Base-by-base conservation (phyloP, 2,797 vertebrate genomes). In the Darevskia nairensis region DNA sequence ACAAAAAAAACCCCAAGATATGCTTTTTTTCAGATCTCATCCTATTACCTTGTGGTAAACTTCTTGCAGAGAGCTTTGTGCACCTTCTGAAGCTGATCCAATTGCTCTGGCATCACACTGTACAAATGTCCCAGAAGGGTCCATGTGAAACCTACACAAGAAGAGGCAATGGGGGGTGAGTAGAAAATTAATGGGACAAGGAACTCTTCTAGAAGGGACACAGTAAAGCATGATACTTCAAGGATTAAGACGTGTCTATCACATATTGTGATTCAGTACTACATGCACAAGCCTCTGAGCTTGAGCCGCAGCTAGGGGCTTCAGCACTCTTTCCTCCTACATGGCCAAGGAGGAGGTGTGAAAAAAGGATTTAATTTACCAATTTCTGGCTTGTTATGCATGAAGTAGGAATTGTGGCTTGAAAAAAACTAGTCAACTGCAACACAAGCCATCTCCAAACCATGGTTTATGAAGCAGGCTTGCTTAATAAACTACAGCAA, bases 71-170 rank as follows among this genome's bases (percentile, higher is more conserved):
- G 99, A 99, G 96, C 99, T 99, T 97, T 99, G 99, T 32, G 99
- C 99, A 6, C 99, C 99, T 93, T 99, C 99, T 1, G 99, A 99
- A 11, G 99, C 99, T 3, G 99, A 99, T 90, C 99, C 99, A 19
- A 99, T 99, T 32, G 99, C 99, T 91, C 98, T 97, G 89, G 99
- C 99, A 79, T 99, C 99, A 41, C 99, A 99, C 95, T 99, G 99
- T 85, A 99, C 99, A 89, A 99, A 99, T 0, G 99, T 99, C 84
- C 99, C 99, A 6, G 99, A 99, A 0, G 99, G 99, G 90, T 99
- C 99, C 99, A 99, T 99, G 95, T 99, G 99, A 95, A 99, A 99
- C 92, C 99, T 99, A 93, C 0, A 80, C 0, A 81, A 4, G 77
- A 86, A 64, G 92, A 68, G 66, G 46, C 0, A 44, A 25, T 55